These are phyloP conservation scores for Poecile montanus DNA, from an alignment of 2,797 vertebrate genomes.

Conservation along the genomic window DNA sequence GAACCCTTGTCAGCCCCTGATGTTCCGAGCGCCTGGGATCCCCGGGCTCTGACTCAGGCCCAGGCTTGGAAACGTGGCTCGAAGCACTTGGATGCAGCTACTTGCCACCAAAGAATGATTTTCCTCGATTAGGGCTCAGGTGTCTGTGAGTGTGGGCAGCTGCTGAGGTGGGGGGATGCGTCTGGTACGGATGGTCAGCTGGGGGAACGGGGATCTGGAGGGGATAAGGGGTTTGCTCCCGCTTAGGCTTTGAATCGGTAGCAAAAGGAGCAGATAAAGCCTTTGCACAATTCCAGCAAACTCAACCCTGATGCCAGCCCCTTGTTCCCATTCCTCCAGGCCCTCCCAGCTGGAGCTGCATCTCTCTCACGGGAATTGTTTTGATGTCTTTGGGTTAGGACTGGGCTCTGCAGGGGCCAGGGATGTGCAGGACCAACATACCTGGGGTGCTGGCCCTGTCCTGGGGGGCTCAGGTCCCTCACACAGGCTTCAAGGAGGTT, in stretches of 20 bases:
- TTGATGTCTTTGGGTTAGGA: not conserved
- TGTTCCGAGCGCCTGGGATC: not conserved
- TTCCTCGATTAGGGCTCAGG: not conserved
- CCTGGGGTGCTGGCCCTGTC: not conserved
- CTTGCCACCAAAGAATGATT: not conserved
- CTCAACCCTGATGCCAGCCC: not conserved
- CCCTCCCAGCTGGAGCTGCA: fast-evolving
- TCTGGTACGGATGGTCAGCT: not conserved
- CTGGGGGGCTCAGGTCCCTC: not conserved
- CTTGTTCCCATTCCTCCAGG: not conserved
- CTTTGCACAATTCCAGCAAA: not conserved
- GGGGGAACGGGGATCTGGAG: not conserved
- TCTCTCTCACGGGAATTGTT: not conserved
- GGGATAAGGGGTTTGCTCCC: not conserved
- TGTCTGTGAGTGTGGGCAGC: not conserved
- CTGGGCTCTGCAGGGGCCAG: not conserved
- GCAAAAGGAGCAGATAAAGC: not conserved
- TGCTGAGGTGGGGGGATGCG: not conserved
- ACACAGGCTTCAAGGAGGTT: fast-evolving
- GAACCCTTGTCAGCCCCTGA: constrained; percentile 57
- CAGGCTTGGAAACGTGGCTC: not conserved
- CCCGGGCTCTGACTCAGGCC: not conserved
- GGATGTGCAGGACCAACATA: not conserved
- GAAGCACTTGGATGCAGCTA: not conserved
- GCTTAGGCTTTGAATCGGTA: not conserved